Evolutionary conservation across 2,113 vertebrate species (phyloP), one percentile per base, ranked within the genome.

Genomic region (Petroica traversi): DNA sequence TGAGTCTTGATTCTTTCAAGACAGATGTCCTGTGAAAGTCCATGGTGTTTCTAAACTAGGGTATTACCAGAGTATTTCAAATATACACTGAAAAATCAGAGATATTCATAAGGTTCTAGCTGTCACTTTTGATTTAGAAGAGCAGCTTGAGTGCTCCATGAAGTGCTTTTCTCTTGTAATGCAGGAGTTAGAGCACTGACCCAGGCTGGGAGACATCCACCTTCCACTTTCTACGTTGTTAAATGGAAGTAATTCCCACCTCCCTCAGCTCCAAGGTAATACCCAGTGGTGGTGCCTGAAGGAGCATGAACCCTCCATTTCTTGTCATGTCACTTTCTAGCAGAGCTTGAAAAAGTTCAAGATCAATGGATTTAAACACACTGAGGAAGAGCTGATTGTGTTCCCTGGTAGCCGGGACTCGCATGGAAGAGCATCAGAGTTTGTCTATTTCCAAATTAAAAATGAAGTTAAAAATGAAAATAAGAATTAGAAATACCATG

Each of bases 81-180:
- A 92, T 66, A 93, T 38, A 62, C 29, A 43, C 20, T 62, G 59
- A 77, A 93, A 94, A 82, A 54, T 22, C 49, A 69, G 75, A 80
- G 75, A 58, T 92, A 90, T 71, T 73, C 82, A 57, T 90, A 69
- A 83, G 51, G 85, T 90, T 59, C 20, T 80, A 63, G 63, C 91
- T 96, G 94, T 95, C 94, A 92, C 38, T 93, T 92, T 80, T 63
- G 22, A 92, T 96, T 93, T 71, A 51, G 58, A 80, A 74, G 58
- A 77, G 38, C 25, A 85, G 62, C 34, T 38, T 92, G 88, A 96
- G 46, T 61, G 61, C 52, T 93, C 77, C 63, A 3, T 41, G 69
- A 93, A 92, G 62, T 58, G 92, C 24, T 88, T 88, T 95, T 73
- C 58, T 80, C 59, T 38, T 66, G 71, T 51, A 62, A 80, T 19